These are phyloP conservation scores for Scaptodrosophila lebanonensis DNA, from an alignment of 1,140 invertebrate genomes.

Conservation along the genomic window DNA sequence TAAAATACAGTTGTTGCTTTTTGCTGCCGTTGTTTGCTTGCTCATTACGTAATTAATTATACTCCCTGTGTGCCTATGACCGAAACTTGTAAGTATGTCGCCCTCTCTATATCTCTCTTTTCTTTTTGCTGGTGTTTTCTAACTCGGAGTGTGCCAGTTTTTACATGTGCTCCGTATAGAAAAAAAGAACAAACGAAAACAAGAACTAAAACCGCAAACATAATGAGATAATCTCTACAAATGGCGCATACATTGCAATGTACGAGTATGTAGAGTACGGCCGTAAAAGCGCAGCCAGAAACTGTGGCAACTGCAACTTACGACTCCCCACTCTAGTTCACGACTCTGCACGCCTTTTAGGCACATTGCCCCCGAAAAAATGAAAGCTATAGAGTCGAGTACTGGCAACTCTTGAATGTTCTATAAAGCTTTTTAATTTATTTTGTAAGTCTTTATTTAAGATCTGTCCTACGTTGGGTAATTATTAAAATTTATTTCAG, in stretches of 20 bases:
- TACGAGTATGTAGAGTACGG: no score
- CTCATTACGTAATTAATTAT: slow-evolving; percentile 74
- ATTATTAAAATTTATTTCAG: no score
- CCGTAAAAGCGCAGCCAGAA: background rate
- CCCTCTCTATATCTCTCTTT: no score
- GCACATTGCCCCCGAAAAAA: no score
- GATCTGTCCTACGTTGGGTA: no score
- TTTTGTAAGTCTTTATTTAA: no score
- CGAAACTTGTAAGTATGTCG: slow-evolving; percentile 43
- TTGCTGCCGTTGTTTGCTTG: slow-evolving; percentile 32
- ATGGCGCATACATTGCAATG: slow-evolving; percentile 50
- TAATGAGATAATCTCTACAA: slow-evolving; percentile 71
- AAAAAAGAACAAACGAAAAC: slow-evolving; percentile 4
- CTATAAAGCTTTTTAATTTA: no score
- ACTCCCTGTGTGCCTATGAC: slow-evolving; percentile 60
- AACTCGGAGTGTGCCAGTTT: no score
- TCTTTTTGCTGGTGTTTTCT: no score
- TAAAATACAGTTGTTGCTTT: slow-evolving; percentile 21
- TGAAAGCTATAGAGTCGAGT: no score
- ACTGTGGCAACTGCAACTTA: background rate
- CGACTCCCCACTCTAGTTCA: background rate
- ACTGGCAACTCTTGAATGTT: no score
- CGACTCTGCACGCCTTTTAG: no score
- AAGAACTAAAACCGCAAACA: slow-evolving; percentile 55
- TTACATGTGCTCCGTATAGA: slow-evolving; percentile 33